Evolutionary conservation across 1,140 invertebrate genomes (phyloP).

Genomic region (Drosophila lowei): DNA sequence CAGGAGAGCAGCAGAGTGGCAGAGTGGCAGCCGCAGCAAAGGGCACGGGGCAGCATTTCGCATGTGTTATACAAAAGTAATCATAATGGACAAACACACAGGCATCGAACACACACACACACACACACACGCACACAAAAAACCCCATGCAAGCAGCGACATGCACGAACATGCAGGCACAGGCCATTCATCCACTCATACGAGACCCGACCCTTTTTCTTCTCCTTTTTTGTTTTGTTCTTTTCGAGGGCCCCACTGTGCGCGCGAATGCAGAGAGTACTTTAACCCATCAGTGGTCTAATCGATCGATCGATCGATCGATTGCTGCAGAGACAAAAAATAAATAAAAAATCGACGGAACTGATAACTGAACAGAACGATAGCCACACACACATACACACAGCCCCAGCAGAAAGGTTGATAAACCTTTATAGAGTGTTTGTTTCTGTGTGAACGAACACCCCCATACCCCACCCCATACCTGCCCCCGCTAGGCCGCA

Average conservation of each 20-base stretch:
- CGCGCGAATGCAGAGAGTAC: slow-evolving; percentile 27
- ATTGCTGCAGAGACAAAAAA: background rate
- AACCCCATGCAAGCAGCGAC: too few relatives aligned
- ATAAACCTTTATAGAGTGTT: slow-evolving; percentile 56
- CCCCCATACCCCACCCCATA: background rate
- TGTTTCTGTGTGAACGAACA: background rate
- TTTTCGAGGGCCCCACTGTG: slow-evolving; percentile 3
- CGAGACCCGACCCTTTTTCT: slow-evolving; percentile 3
- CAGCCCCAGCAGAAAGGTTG: slow-evolving; percentile 52
- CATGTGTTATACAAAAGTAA: slow-evolving; percentile 41
- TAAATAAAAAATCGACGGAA: slow-evolving; percentile 21
- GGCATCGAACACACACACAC: too few relatives aligned
- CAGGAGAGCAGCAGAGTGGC: too few relatives aligned
- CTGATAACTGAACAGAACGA: slow-evolving; percentile 66
- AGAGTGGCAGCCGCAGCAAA: slow-evolving; percentile 21
- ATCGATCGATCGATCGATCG: slow-evolving; percentile 78
- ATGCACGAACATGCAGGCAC: slow-evolving; percentile 1
- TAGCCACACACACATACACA: slow-evolving; percentile 11
- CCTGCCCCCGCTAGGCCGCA: slow-evolving; percentile 21
- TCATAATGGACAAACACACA: slow-evolving; percentile 45
- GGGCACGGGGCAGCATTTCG: slow-evolving; percentile 7
- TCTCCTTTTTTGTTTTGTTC: slow-evolving; percentile 19
- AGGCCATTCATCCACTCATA: slow-evolving; percentile 19
- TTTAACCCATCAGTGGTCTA: slow-evolving; percentile 67
- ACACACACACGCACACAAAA: too few relatives aligned